A percentile compares a stretch with the other conserved stretches of the same genome.
Evolutionary conservation across 2,797 vertebrate genomes (phyloP).

Genomic region (Cryptoprocta ferox): DNA sequence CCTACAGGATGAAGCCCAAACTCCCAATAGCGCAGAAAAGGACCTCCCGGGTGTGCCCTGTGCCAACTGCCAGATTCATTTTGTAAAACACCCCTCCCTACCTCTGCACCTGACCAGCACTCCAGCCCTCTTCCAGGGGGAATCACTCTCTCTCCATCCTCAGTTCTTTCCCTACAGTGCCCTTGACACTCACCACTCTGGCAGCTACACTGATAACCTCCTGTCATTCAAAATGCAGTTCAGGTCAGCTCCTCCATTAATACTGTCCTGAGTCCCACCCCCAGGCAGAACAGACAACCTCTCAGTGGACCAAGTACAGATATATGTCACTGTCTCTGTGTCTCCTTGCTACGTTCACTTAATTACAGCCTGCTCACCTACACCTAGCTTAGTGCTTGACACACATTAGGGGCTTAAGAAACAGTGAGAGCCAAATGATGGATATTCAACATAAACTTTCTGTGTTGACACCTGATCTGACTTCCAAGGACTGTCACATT

Average conservation of each 20-base stretch:
- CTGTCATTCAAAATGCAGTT: neutral
- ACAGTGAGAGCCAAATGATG: neutral
- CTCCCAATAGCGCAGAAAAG: neutral
- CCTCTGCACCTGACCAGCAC: neutral
- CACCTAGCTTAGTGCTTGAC: neutral
- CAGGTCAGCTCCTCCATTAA: neutral
- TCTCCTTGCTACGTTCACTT: neutral
- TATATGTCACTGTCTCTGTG: neutral
- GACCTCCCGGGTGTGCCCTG: neutral
- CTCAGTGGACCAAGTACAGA: neutral
- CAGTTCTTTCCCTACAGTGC: neutral
- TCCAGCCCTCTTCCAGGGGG: neutral
- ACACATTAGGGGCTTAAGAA: neutral
- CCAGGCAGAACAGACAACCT: neutral
- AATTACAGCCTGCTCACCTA: neutral
- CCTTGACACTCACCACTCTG: neutral
- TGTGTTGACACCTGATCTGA: too few relatives aligned
- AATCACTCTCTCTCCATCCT: neutral
- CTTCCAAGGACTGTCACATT: neutral
- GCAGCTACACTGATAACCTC: slow-evolving; percentile 23
- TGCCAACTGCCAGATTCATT: neutral
- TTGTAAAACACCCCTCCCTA: neutral
- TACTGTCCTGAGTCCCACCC: neutral
- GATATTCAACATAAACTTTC: too few relatives aligned
- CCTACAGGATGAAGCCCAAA: neutral